These are phyloP conservation scores for Oscheius sp. DNA, from an alignment of 1,140 invertebrate species.

Conservation along the genomic window DNA sequence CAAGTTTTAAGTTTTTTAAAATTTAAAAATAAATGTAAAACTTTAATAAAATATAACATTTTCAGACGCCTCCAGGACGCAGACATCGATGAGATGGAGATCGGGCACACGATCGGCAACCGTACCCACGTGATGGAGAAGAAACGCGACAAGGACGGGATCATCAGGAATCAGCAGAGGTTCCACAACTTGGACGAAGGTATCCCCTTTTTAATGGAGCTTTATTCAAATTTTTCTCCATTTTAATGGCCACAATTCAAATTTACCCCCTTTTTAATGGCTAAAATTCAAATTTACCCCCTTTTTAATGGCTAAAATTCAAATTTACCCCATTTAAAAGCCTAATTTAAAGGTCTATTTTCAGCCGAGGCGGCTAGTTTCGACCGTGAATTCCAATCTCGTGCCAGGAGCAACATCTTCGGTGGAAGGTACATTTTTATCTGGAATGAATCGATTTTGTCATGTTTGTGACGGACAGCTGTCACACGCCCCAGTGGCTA, in stretches of 20 bases:
- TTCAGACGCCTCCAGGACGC: slow-evolving; percentile 46
- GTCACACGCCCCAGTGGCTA: too few relatives aligned
- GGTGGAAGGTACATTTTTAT: not conserved
- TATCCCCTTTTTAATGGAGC: not conserved
- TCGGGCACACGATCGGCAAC: slow-evolving; percentile 56
- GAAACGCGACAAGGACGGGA: slow-evolving; percentile 57
- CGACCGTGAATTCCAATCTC: slow-evolving; percentile 50
- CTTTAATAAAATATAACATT: slow-evolving; percentile 8
- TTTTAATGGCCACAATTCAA: not conserved
- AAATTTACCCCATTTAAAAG: slow-evolving; percentile 19
- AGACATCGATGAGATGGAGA: slow-evolving; percentile 44
- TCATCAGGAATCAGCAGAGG: slow-evolving; percentile 48
- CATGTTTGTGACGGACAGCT: not conserved
- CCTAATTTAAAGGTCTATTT: slow-evolving; percentile 13
- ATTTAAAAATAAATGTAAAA: not conserved
- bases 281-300: not conserved
- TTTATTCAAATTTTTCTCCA: slow-evolving; percentile 3
- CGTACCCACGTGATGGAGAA: slow-evolving; percentile 55
- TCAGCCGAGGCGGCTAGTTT: slow-evolving; percentile 54
- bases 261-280: slow-evolving; percentile 18
- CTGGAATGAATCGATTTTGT: not conserved
- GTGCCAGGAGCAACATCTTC: slow-evolving; percentile 42
- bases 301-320: not conserved
- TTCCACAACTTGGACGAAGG: slow-evolving; percentile 56
- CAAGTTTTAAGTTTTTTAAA: slow-evolving; percentile 32